These are phyloP conservation scores for Bombus impatiens DNA, from an alignment of 1,140 invertebrate genomes.

Conservation along the genomic window DNA sequence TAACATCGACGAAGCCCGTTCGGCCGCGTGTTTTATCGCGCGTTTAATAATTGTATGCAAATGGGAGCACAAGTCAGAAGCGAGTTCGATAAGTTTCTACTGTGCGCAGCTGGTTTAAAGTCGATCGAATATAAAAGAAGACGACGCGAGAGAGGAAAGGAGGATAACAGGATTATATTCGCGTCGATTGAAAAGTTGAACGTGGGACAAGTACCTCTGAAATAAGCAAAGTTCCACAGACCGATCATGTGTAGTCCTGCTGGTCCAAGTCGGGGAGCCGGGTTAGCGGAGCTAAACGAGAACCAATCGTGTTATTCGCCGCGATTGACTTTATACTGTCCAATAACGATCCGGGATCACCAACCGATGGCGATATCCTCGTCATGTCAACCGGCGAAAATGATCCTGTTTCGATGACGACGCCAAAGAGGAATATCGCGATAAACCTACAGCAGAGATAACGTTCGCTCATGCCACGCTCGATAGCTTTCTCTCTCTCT, in stretches of 20 bases:
- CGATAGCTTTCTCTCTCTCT: slow-evolving; percentile 5
- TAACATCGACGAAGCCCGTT: neutral
- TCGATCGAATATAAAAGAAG: neutral
- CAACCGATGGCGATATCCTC: slow-evolving; percentile 48
- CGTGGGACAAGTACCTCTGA: slow-evolving; percentile 42
- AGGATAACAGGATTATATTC: neutral
- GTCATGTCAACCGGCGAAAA: slow-evolving; percentile 50
- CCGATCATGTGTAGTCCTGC: slow-evolving; percentile 36
- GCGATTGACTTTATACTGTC: slow-evolving; percentile 42
- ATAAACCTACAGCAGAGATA: slow-evolving; percentile 51
- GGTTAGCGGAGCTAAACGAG: slow-evolving; percentile 29
- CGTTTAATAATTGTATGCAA: slow-evolving; percentile 23
- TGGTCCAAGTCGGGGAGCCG: slow-evolving; percentile 20
- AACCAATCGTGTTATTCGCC: slow-evolving; percentile 43
- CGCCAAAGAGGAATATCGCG: slow-evolving; percentile 49
- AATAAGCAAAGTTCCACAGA: slow-evolving; percentile 54
- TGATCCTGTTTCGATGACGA: slow-evolving; percentile 51
- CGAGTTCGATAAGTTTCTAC: slow-evolving; percentile 10
- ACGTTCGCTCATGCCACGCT: slow-evolving; percentile 44
- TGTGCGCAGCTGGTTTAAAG: slow-evolving; percentile 27
- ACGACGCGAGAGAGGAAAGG: neutral
- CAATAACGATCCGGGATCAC: slow-evolving; percentile 48
- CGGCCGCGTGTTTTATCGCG: slow-evolving; percentile 12
- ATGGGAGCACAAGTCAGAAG: slow-evolving; percentile 15
- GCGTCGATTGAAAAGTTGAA: slow-evolving; percentile 25